A percentile compares a stretch with the other conserved stretches of the same genome.
These are phyloP conservation scores for Leontocebus nigricollis DNA, from an alignment of 2,797 vertebrate genomes.

Conservation along the genomic window DNA sequence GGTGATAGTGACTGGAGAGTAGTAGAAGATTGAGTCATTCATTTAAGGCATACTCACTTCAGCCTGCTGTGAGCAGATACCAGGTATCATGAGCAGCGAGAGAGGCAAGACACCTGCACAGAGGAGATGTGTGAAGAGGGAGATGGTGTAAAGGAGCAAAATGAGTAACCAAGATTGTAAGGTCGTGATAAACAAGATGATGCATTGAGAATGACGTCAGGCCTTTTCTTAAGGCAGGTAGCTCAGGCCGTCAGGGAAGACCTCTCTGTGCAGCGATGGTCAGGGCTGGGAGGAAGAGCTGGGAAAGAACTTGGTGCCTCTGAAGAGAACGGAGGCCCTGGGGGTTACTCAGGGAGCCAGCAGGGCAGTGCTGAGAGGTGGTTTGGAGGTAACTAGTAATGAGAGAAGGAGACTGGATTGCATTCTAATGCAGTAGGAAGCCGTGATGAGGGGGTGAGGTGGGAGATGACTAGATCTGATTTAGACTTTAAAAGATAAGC, in stretches of 20 bases:
- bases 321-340: not conserved
- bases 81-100: rapidly evolving
- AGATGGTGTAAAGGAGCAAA: not conserved
- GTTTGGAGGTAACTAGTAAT: not conserved
- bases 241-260: not conserved
- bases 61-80: not conserved
- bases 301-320: not conserved
- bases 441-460: not conserved
- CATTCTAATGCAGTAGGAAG: not conserved
- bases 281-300: not conserved
- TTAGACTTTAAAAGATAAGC: not conserved
- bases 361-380: not conserved
- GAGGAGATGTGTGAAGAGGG: not conserved
- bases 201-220: not conserved
- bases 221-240: too few species aligned
- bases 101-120: not conserved
- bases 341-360: not conserved
- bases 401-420: not conserved
- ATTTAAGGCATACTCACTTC: not conserved
- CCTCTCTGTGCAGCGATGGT: not conserved
- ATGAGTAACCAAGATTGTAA: not conserved
- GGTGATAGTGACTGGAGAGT: not conserved
- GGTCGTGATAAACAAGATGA: not conserved
- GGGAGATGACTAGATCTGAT: not conserved
- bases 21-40: not conserved